These are phyloP conservation scores for Otis tarda DNA, from an alignment of 2,113 vertebrate genomes.

Conservation along the genomic window DNA sequence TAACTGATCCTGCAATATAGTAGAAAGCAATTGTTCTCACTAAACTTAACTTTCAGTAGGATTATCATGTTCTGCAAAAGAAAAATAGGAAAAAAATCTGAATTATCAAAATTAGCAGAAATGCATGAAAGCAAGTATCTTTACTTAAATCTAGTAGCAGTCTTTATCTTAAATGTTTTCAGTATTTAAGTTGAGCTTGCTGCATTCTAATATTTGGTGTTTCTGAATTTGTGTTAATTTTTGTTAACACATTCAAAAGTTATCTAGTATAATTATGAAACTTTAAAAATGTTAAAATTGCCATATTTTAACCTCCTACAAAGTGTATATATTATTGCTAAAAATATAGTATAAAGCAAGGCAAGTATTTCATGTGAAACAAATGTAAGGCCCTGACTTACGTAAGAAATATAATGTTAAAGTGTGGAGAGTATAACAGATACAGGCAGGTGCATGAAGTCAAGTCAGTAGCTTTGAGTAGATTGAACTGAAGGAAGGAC, in stretches of 20 bases:
- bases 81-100: neutral
- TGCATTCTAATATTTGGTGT: neutral
- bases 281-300: neutral
- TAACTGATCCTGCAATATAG: neutral
- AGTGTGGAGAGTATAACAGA: accelerated
- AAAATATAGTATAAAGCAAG: neutral
- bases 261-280: neutral
- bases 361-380: neutral
- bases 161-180: neutral
- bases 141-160: neutral
- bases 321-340: neutral
- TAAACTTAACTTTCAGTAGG: neutral
- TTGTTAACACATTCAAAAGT: neutral
- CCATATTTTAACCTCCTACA: neutral
- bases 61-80: neutral
- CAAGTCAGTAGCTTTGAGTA: neutral
- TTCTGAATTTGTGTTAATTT: neutral
- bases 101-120: neutral
- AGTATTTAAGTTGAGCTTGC: neutral
- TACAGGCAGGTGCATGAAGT: neutral
- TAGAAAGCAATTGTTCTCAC: neutral
- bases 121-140: neutral
- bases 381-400: neutral
- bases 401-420: neutral
- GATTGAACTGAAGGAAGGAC: neutral